Conservation (phyloP, 2,888 invertebrate genomes). For the Oscheius onirici region DNA sequence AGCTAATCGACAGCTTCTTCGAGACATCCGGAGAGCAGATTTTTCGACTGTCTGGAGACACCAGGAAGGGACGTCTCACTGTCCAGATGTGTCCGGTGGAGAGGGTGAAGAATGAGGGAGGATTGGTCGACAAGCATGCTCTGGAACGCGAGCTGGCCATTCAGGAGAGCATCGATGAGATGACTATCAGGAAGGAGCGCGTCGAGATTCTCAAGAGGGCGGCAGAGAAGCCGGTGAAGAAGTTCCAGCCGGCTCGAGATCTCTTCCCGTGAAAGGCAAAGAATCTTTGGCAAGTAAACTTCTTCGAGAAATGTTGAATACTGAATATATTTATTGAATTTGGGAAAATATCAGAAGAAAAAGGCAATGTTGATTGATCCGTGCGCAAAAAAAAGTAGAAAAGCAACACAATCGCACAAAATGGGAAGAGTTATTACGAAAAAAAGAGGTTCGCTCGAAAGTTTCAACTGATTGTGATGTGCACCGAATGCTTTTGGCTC, state of each 20-base stretch:
- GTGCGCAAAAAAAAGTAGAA: not conserved
- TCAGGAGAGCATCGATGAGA: too few species aligned
- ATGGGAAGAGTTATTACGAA: too few species aligned
- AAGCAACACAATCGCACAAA: not conserved
- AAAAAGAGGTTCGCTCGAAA: conserved; percentile 4
- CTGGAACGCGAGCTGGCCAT: too few species aligned
- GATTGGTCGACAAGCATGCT: not conserved
- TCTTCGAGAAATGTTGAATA: too few species aligned
- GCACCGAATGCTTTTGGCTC: conserved; percentile 21
- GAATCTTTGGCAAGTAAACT: too few species aligned
- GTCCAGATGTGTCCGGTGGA: conserved; percentile 1
- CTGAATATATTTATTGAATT: too few species aligned
- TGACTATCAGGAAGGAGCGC: too few species aligned
- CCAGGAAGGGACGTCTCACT: not conserved
- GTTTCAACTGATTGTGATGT: conserved; percentile 6
- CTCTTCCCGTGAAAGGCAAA: too few species aligned
- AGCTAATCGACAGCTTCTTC: conserved; percentile 5
- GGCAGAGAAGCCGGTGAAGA: too few species aligned
- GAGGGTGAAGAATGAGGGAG: not conserved
- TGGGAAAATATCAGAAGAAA: not conserved
- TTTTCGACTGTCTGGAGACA: conserved; percentile 1
- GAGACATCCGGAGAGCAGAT: not conserved
- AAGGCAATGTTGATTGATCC: conserved; percentile 17
- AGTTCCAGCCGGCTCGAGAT: too few species aligned
- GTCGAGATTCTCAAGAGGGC: too few species aligned